phyloP scores from a whole-genome alignment of 1,140 invertebrate species.

The Himalopsyche phryganea region DNA sequence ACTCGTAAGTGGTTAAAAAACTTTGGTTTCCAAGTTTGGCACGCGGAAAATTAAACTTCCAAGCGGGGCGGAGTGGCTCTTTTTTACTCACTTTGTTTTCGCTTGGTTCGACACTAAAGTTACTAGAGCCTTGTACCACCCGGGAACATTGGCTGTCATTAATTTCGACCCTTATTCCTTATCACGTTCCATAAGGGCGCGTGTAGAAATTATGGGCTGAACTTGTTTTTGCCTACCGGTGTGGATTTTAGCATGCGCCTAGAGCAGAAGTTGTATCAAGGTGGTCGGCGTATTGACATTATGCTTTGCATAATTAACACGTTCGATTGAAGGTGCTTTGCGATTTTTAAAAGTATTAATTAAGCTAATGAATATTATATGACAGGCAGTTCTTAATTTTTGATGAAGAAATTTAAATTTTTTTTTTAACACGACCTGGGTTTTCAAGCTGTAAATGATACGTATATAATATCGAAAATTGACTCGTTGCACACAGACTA shows the following conservation, averaged over 20 bases:
- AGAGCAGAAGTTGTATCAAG: too few relatives aligned
- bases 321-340: too few relatives aligned
- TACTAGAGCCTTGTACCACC: background rate
- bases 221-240: constrained; percentile 6
- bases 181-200: constrained; percentile 21
- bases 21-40: constrained; percentile 27
- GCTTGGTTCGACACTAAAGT: constrained; percentile 18
- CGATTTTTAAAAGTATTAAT: too few relatives aligned
- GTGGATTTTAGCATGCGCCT: background rate
- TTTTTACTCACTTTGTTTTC: constrained; percentile 29
- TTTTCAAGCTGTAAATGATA: too few relatives aligned
- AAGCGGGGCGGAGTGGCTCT: constrained; percentile 5
- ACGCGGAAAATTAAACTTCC: constrained; percentile 34
- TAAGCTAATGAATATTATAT: too few relatives aligned
- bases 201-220: constrained; percentile 15
- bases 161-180: constrained; percentile 25
- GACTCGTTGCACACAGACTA: too few relatives aligned
- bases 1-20: constrained; percentile 29
- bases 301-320: too few relatives aligned
- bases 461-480: too few relatives aligned
- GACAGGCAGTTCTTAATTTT: too few relatives aligned
- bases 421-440: too few relatives aligned
- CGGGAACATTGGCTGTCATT: constrained; percentile 21
- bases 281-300: too few relatives aligned
- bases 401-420: too few relatives aligned